These are phyloP conservation scores for Prionace glauca DNA, from an alignment of 2,797 vertebrate genomes.

Conservation along the genomic window DNA sequence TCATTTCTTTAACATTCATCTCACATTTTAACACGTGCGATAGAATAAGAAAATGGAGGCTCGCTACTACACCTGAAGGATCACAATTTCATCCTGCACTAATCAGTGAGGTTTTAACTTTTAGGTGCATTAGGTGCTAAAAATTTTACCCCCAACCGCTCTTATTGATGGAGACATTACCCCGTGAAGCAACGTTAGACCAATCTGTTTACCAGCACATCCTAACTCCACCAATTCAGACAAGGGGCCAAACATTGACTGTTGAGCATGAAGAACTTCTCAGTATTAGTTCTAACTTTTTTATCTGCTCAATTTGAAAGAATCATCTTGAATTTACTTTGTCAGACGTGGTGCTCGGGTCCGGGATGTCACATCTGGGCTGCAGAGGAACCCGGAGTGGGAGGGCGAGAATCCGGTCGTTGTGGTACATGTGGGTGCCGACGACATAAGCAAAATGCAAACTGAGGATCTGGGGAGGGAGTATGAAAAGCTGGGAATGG, in stretches of 20 bases:
- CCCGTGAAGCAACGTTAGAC: neutral
- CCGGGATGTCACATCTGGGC: no score
- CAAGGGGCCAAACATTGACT: neutral
- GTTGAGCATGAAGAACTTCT: neutral
- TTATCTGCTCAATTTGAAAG: neutral
- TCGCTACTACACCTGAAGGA: neutral
- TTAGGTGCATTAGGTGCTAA: neutral
- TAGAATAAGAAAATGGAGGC: neutral
- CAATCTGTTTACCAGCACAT: neutral
- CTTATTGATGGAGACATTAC: neutral
- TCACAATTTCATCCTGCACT: neutral
- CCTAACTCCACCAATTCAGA: neutral
- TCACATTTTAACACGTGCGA: no score
- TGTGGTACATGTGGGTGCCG: no score
- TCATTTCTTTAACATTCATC: neutral
- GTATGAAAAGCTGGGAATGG: no score
- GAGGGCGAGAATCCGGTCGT: no score
- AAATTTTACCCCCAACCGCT: neutral
- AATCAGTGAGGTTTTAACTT: neutral
- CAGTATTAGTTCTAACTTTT: neutral
- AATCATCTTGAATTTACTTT: neutral
- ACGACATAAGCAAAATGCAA: no score
- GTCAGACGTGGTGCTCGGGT: neutral
- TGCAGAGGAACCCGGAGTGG: no score
- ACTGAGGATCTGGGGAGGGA: no score